These are phyloP conservation scores for Scortum barcoo DNA, from an alignment of 2,113 vertebrate genomes.

Conservation along the genomic window DNA sequence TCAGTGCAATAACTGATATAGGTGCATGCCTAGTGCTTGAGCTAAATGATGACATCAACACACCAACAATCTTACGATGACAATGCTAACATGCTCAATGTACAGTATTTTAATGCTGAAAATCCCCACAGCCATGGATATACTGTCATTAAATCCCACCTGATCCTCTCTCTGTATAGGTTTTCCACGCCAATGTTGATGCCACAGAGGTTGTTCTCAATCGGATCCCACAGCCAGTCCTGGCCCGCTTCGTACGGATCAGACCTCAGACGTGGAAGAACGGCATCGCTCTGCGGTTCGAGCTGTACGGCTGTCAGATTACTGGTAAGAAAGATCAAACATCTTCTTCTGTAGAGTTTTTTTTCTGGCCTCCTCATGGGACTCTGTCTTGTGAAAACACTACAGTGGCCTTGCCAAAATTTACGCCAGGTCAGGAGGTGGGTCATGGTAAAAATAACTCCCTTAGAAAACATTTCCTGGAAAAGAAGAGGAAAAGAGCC, in stretches of 20 bases:
- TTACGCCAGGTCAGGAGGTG: conserved; percentile 25
- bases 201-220: conserved; percentile 94
- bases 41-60: no score
- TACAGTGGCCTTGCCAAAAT: conserved; percentile 5
- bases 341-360: conserved; percentile 10
- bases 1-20: no score
- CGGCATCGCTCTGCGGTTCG: conserved; percentile 93
- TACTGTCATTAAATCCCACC: background rate
- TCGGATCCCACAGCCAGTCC: conserved; percentile 91
- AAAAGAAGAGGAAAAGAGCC: conserved; percentile 2
- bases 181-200: conserved; percentile 93
- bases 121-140: background rate
- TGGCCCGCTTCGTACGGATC: conserved; percentile 93
- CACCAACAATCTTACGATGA: no score
- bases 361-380: conserved; percentile 42
- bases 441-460: conserved; percentile 45
- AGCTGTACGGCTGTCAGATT: conserved; percentile 96
- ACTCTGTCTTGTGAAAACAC: conserved; percentile 39
- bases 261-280: conserved; percentile 94
- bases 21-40: no score
- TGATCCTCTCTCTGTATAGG: conserved; percentile 77
- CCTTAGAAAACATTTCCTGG: conserved; percentile 30
- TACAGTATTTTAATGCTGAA: background rate
- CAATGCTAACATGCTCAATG: no score
- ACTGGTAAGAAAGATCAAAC: conserved; percentile 86